Base-by-base conservation (phyloP, 2,888 invertebrate genomes). In the Drosophila neonasuta region DNA sequence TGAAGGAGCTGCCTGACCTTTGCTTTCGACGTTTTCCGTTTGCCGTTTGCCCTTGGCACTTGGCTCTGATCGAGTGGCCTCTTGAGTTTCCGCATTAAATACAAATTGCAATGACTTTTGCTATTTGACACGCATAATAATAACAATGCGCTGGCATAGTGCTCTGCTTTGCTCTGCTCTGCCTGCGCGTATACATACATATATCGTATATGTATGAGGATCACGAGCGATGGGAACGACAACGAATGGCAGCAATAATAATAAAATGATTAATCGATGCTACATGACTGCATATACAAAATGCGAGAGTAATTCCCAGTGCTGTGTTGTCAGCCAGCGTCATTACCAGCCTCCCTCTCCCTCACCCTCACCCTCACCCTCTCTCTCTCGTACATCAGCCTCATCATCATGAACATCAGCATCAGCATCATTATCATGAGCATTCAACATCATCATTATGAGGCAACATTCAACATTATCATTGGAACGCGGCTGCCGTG, bases 241-340 rank as follows among this genome's bases (percentile, higher is more conserved):
- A 79, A 66, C 85, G 78, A 82, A 82, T 82, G 83, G 85, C 80
- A 68, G 76, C 79, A 79, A 79, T 79, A 83, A 86, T 86, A 84
- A 86, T 84, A 86, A 84, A 86, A 86, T 84, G 84, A 84, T 84
- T 84, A 84, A 84, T 84, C 86, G 86, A 86, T 84, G 84, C 80
- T 84, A 86, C 84, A 86, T 86, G 84, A 78, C 82, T 79, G 78
- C 78, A 82, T 32, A 32, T 78, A 81, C 81, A 80, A 85, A 81
- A 71, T 71, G 61, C 34, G 58, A 50, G 59, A 51, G 56, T 77
- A 81, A 83, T 86, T 83, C 86, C 83, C 86, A 80, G 58, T 71
- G 84, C 82, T 85, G 49, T 86, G 83, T 86, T 79, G 83, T 85
- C 85, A 85, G 78, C 74, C 76, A 78, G 68, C 77, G 77, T 80